phyloP scores from a whole-genome alignment of 2,797 vertebrate genomes.

The Morelia viridis region DNA sequence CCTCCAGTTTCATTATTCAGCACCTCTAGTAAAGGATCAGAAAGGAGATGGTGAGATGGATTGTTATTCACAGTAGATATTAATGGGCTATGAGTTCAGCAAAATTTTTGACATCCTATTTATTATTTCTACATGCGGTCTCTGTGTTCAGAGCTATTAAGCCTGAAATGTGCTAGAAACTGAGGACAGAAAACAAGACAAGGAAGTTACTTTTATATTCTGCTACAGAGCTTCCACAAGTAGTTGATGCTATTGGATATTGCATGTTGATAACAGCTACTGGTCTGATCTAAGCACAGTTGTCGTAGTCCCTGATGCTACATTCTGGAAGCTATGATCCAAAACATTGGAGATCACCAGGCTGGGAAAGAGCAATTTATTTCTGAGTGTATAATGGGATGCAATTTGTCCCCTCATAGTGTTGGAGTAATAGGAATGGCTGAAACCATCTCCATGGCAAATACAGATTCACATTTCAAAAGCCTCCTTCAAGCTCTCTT shows the following conservation, averaged over 20 bases:
- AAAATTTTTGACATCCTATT: neutral
- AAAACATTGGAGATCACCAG: neutral
- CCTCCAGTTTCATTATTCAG: neutral
- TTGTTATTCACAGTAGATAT: too few relatives aligned
- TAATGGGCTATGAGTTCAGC: neutral
- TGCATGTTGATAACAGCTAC: neutral
- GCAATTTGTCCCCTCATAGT: neutral
- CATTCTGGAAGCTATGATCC: neutral
- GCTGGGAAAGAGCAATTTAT: too few relatives aligned
- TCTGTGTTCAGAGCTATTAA: too few relatives aligned
- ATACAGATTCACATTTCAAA: neutral
- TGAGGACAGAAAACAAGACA: neutral
- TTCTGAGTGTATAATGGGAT: neutral
- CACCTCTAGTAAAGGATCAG: neutral
- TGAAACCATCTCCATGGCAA: neutral
- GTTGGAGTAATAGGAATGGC: neutral
- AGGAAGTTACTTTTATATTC: neutral
- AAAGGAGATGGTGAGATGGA: neutral
- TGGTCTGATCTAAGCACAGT: neutral
- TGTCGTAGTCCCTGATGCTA: neutral
- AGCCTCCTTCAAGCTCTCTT: constrained; percentile 6
- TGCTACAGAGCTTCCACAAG: neutral
- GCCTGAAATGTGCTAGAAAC: neutral
- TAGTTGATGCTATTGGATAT: neutral
- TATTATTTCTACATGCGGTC: neutral